These are phyloP conservation scores for Ethmia dodecea DNA, from an alignment of 2,888 invertebrate genomes.

Conservation along the genomic window DNA sequence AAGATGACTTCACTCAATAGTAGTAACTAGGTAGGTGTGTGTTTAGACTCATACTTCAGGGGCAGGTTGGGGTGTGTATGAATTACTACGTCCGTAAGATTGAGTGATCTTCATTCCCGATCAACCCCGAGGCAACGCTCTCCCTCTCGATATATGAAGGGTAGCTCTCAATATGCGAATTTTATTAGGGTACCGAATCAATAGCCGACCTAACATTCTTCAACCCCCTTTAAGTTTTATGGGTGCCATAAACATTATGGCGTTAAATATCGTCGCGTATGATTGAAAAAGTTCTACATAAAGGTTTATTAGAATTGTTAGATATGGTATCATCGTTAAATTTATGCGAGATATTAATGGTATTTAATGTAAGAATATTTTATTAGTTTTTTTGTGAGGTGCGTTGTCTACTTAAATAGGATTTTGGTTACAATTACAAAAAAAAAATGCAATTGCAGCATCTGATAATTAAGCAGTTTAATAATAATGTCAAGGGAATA, in stretches of 20 bases:
- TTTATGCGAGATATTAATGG: too few species aligned
- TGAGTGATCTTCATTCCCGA: slow-evolving; percentile 46
- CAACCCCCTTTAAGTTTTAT: slow-evolving; percentile 47
- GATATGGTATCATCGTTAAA: too few species aligned
- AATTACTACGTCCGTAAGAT: slow-evolving; percentile 38
- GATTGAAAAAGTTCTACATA: slow-evolving; percentile 27
- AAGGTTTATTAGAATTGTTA: too few species aligned
- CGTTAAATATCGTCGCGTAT: slow-evolving; percentile 30
- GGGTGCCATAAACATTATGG: slow-evolving; percentile 28
- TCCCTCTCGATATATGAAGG: slow-evolving; percentile 51
- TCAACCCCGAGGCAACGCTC: slow-evolving; percentile 43
- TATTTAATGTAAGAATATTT: too few species aligned
- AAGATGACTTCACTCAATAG: too few species aligned
- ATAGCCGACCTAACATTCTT: slow-evolving; percentile 46
- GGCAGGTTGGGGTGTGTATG: slow-evolving; percentile 19
- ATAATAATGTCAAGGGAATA: too few species aligned
- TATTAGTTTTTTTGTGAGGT: too few species aligned
- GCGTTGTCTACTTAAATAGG: too few species aligned
- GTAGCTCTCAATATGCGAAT: slow-evolving; percentile 55
- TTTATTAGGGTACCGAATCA: slow-evolving; percentile 71
- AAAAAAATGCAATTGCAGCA: too few species aligned
- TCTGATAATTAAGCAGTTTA: too few species aligned
- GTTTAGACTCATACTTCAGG: background rate
- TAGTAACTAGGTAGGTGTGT: too few species aligned
- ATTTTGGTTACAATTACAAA: too few species aligned